Base-by-base conservation (phyloP, 2,888 invertebrate genomes). In the Cephalotes varians region DNA sequence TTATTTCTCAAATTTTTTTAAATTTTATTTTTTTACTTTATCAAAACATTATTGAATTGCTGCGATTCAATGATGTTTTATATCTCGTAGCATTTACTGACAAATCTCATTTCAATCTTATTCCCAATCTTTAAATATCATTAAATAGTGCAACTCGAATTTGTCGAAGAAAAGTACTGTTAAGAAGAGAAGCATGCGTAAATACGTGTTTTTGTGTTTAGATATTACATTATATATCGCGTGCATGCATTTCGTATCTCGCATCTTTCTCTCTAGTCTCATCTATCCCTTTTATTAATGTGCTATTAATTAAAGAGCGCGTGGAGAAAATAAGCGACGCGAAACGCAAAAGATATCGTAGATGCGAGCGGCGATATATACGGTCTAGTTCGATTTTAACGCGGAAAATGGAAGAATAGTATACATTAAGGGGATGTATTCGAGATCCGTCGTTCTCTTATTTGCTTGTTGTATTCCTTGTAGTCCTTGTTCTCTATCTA, bases 381-480 rank as follows among this genome's bases (percentile, higher is more conserved):
- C 81, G 44, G 18, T 64, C 65, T 65, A 67, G 65, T 81, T 67
- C 21, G 37, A 76, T 76, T 49, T 67, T 31, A 58, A 79, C 25
- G 25, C 21, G 69, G 69, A 79, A 69, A 79, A 44, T 56, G 44
- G 47, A 64, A 44, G 49, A 34, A 51, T 31, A 25, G 12, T n/a
- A 28, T 40, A 34, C 47, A 31, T 12, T 51, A 40, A 15, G 51
- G 49, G 40, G 25, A 62, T 44, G 34, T 74, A 76, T 62, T 9
- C 25, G 4, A 47, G 47, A 44, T 54, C 44, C 77, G 25, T n/a
- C 18, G 51, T 62, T 71, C 25, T 56, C 64, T 67, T 81, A 62
- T 74, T 74, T 62, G 47, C 1, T 60, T 69, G 60, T 60, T 69
- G 60, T 67, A 67, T 65, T 49, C 73, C 44, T 79, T 77, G 34